These are phyloP conservation scores for Papilio helenus DNA, from an alignment of 1,140 invertebrate species.

Conservation along the genomic window DNA sequence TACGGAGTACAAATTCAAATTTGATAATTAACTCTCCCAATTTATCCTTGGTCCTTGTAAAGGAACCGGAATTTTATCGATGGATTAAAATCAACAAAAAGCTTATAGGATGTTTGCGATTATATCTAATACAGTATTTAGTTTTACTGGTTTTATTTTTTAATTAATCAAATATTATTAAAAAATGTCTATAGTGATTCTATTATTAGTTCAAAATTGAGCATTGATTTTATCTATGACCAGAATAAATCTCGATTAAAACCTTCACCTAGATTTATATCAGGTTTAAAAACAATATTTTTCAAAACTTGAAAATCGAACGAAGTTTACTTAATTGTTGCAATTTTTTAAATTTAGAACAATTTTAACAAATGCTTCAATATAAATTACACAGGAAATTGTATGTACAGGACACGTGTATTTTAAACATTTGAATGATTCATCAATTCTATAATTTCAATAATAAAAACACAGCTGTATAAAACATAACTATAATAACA, in stretches of 20 bases:
- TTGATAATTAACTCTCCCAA: background rate
- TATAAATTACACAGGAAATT: background rate
- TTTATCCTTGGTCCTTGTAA: background rate
- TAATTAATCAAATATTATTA: too few relatives aligned
- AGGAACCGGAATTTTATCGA: background rate
- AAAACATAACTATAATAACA: constrained; percentile 11
- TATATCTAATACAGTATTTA: too few relatives aligned
- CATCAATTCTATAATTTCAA: background rate
- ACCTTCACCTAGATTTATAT: background rate
- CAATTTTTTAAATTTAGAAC: background rate
- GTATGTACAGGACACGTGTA: background rate
- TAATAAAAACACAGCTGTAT: constrained; percentile 12
- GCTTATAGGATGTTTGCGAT: too few relatives aligned
- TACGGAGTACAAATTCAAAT: background rate
- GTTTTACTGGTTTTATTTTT: too few relatives aligned
- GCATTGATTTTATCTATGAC: too few relatives aligned
- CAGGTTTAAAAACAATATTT: background rate
- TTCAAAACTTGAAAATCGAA: background rate
- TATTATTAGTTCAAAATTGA: too few relatives aligned
- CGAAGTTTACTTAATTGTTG: background rate
- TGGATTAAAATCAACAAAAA: background rate
- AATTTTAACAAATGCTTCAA: background rate
- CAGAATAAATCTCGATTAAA: too few relatives aligned
- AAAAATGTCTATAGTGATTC: too few relatives aligned
- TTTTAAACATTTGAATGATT: background rate